Evolutionary conservation across 2,888 invertebrate genomes (phyloP).

Genomic region (Trissonchulus latispiculum): DNA sequence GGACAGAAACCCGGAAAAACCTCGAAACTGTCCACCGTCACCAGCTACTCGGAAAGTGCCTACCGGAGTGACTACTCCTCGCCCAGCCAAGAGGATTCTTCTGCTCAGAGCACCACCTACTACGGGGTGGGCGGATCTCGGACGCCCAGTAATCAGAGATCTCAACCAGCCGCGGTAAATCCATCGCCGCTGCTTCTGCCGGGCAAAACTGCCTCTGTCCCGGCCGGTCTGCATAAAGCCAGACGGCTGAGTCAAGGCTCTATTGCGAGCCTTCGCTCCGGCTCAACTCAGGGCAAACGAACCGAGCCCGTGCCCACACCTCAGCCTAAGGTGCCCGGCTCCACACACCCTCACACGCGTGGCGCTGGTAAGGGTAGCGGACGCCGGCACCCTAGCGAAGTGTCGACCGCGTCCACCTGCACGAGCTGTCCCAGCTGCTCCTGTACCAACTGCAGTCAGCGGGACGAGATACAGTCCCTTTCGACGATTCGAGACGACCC

Average conservation of each 20-base stretch:
- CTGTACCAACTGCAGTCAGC: not conserved
- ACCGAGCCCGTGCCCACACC: not conserved
- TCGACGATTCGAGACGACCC: not conserved
- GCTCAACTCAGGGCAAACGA: not conserved
- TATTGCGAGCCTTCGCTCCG: not conserved
- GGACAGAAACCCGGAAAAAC: too few relatives aligned
- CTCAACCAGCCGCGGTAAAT: too few relatives aligned
- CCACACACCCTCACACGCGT: not conserved
- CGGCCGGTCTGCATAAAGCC: not conserved
- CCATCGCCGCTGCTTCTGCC: not conserved
- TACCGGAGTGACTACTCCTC: constrained; percentile 18
- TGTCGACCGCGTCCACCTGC: not conserved
- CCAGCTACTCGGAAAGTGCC: constrained; percentile 23
- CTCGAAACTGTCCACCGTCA: not conserved
- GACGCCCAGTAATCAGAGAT: not conserved
- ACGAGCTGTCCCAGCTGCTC: not conserved
- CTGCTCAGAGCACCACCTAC: not conserved
- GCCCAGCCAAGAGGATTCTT: not conserved
- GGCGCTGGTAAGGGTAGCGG: not conserved
- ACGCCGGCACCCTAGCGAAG: not conserved
- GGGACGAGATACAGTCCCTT: not conserved
- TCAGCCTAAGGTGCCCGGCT: not conserved
- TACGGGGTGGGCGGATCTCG: not conserved
- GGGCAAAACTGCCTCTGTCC: not conserved
- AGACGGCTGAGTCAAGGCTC: not conserved